A percentile compares a stretch with the other conserved stretches of the same genome.
phyloP scores from a whole-genome alignment of 2,797 vertebrate genomes.

The Paguma larvata region DNA sequence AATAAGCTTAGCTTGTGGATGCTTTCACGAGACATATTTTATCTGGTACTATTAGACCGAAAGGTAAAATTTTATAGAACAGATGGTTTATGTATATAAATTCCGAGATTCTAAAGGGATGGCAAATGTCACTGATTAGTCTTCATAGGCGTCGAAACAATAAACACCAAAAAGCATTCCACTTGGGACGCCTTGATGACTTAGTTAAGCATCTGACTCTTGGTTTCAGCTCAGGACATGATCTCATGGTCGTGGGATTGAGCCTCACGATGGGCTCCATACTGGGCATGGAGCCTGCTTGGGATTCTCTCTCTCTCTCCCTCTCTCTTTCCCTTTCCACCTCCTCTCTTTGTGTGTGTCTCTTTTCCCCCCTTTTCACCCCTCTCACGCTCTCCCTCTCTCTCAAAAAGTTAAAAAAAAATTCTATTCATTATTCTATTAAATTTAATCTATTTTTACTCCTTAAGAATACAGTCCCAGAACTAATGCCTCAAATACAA shows the following conservation, averaged over 20 bases:
- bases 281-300: no score
- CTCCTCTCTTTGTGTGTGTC: no score
- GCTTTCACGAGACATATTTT: constrained; percentile 23
- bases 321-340: no score
- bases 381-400: no score
- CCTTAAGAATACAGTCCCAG: constrained; percentile 10
- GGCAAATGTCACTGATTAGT: neutral
- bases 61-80: constrained; percentile 35
- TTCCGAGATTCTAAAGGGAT: constrained; percentile 37
- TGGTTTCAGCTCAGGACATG: no score
- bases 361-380: no score
- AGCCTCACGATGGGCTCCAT: no score
- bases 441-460: constrained; percentile 58
- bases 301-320: no score
- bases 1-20: constrained; percentile 29
- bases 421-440: constrained; percentile 9
- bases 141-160: neutral
- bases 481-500: constrained; percentile 47
- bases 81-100: neutral
- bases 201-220: no score
- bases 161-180: constrained; percentile 48
- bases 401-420: no score
- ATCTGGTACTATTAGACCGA: neutral
- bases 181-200: neutral
- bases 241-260: no score